Evolutionary conservation across 2,888 invertebrate genomes (phyloP).

Genomic region (Trachelus iudaicus): DNA sequence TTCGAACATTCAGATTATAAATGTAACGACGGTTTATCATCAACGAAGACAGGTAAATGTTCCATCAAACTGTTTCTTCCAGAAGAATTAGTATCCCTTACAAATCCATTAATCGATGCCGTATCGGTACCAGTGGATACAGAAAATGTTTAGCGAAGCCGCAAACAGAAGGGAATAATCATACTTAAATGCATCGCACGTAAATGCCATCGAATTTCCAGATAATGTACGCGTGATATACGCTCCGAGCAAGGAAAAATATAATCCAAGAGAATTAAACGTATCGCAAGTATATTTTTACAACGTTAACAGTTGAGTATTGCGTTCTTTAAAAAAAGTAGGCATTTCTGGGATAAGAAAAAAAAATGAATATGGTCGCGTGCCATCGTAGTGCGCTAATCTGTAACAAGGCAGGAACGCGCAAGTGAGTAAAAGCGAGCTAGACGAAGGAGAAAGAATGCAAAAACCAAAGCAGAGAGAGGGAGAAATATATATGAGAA

Average conservation of each 20-base stretch:
- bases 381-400: slow-evolving; percentile 7
- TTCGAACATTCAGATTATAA: too few species aligned
- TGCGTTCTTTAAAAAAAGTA: neutral
- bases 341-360: slow-evolving; percentile 14
- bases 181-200: too few species aligned
- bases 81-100: too few species aligned
- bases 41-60: too few species aligned
- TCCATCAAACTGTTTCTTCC: too few species aligned
- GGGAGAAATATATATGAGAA: slow-evolving; percentile 11
- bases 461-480: slow-evolving; percentile 29
- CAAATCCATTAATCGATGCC: too few species aligned
- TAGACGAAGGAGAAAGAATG: slow-evolving; percentile 15
- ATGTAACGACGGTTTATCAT: too few species aligned
- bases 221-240: too few species aligned
- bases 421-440: slow-evolving; percentile 18
- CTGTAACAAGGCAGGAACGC: slow-evolving; percentile 13
- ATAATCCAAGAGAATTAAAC: neutral
- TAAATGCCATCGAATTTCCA: too few species aligned
- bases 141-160: too few species aligned
- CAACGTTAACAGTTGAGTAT: neutral
- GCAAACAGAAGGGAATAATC: too few species aligned
- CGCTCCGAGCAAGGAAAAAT: neutral
- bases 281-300: neutral
- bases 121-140: too few species aligned
- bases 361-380: slow-evolving; percentile 14